A percentile compares a stretch with the other conserved stretches of the same genome.
These are phyloP conservation scores for Amphiprion ocellaris DNA, from an alignment of 2,113 vertebrate genomes.

Conservation along the genomic window DNA sequence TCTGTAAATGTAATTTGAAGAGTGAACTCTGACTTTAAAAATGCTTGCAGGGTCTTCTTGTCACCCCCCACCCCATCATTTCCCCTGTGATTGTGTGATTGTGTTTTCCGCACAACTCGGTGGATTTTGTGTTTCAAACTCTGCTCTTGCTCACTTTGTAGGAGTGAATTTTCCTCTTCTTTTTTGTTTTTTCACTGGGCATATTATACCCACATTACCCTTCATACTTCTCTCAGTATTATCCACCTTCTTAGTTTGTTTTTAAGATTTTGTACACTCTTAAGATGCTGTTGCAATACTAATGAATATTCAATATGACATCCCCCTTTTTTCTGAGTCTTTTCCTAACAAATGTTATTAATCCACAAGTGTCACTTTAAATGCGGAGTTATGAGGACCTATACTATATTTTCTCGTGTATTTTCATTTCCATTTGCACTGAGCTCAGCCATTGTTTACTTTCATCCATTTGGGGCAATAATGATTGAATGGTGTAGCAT, in stretches of 20 bases:
- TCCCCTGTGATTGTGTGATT: conserved; percentile 89
- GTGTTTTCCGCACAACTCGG: conserved; percentile 79
- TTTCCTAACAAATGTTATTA: conserved; percentile 52
- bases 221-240: conserved; percentile 70
- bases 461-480: conserved; percentile 59
- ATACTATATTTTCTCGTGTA: conserved; percentile 46
- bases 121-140: conserved; percentile 84
- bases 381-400: conserved; percentile 60
- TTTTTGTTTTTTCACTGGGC: conserved; percentile 55
- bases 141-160: conserved; percentile 89
- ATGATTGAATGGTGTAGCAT: conserved; percentile 66
- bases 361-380: conserved; percentile 59
- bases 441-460: conserved; percentile 54
- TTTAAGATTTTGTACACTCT: conserved; percentile 78
- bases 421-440: conserved; percentile 56
- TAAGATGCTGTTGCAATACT: conserved; percentile 86
- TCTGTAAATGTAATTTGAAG: conserved; percentile 88
- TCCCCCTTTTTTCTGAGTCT: conserved; percentile 28
- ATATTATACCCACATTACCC: conserved; percentile 62
- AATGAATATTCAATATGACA: conserved; percentile 72
- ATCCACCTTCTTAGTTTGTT: conserved; percentile 52
- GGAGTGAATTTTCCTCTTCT: conserved; percentile 83
- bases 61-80: conserved; percentile 53
- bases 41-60: conserved; percentile 80
- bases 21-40: conserved; percentile 86